Evolutionary conservation across 2,113 vertebrate genomes (phyloP), one percentile per base, ranked within the genome.

Genomic region (Noturus placidus): DNA sequence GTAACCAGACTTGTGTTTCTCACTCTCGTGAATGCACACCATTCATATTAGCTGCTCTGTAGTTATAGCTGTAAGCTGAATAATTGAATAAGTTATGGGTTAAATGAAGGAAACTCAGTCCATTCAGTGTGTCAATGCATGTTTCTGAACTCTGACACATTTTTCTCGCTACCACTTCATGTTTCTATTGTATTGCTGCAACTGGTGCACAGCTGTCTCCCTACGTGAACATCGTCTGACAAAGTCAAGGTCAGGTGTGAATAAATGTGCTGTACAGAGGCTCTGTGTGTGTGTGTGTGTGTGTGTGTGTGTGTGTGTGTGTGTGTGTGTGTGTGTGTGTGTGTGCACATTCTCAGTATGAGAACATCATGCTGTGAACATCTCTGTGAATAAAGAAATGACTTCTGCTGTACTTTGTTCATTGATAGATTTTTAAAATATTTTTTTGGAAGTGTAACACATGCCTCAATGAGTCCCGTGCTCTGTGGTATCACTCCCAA

Each of bases 211-310:
- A 57, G 52, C 52, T 57, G 52, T 57, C 30, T 80, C 9, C 30
- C 30, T 57, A 3, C 1, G 4, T 80, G 76, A 30, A 30, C 46
- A 54, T 54, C 27, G 27, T 30, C 19, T 25, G 54, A 57, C 35
- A 35, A 80, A 80, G 30, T 57, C 78, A 80, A 80, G 78, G 78
- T 80, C 54, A 80, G 19, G 78, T 80, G 78, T 25, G 54, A 80
- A 80, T 80, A 57, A 80, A 57, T 80, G 57, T 1, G 14, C 50
- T 20, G n/a, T 57, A 22, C 30, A 57, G 78, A 33, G 19, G n/a
- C 14, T 79, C 4, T 79, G 77, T 79, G 50, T 25, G 27, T 20
- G n/a, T 56, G 52, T 76, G 72, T 46, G 72, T 46, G 72, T 76
- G 72, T 74, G 70, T 74, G 70, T 42, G 70, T 38, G 35, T 42